Conservation (phyloP, 2,113 vertebrate genomes). For the Eubucco bourcierii region DNA sequence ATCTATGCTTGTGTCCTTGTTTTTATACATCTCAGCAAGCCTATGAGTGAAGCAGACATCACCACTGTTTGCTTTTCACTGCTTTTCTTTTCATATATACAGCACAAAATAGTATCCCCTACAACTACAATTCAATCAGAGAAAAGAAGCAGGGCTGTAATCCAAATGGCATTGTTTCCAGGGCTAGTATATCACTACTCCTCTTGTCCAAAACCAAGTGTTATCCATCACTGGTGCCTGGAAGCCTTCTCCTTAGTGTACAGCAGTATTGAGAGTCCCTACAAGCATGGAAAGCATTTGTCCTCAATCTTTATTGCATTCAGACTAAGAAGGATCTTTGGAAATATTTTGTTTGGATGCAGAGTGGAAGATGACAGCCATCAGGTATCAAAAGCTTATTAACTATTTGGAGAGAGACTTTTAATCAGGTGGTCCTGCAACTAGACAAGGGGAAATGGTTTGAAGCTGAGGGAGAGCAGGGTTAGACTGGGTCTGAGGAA, state of each 20-base stretch:
- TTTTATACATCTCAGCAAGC: too few species aligned
- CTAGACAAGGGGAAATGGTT: too few species aligned
- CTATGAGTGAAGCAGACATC: too few species aligned
- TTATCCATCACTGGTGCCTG: not conserved
- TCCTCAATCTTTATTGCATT: not conserved
- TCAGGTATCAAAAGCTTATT: not conserved
- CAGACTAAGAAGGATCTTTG: not conserved
- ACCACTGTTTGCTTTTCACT: too few species aligned
- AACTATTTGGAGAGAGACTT: not conserved
- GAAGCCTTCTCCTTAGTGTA: not conserved
- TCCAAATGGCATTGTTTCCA: too few species aligned
- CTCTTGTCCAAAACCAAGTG: not conserved
- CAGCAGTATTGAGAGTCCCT: not conserved
- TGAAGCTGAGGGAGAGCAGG: too few species aligned
- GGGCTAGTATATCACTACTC: not conserved
- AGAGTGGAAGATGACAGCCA: not conserved
- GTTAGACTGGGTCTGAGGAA: too few species aligned
- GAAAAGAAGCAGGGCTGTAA: not conserved
- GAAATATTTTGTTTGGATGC: too few species aligned
- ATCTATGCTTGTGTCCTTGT: too few species aligned
- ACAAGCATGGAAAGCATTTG: not conserved
- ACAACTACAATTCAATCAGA: not conserved
- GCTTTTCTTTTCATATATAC: too few species aligned
- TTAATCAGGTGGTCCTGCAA: too few species aligned
- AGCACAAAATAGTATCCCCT: too few species aligned